Percentiles rank a stretch among this genome's conserved stretches.
Evolutionary conservation across 2,888 invertebrate genomes (phyloP).

Genomic region (Sphaeridia pumilis): DNA sequence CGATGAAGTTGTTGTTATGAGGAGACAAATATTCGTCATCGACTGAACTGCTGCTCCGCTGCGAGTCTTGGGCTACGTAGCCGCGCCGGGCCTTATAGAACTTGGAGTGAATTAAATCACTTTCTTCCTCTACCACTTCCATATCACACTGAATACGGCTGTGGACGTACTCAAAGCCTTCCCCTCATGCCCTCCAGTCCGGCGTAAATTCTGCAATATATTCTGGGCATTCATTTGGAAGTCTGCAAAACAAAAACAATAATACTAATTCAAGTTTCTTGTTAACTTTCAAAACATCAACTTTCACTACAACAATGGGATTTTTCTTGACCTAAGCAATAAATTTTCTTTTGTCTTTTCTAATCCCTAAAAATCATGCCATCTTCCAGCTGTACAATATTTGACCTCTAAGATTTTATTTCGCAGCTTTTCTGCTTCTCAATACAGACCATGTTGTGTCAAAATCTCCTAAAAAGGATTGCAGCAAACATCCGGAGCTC

Average conservation of each 20-base stretch:
- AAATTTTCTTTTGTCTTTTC: neutral
- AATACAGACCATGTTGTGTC: no score
- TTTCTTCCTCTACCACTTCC: conserved; percentile 32
- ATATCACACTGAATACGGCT: conserved; percentile 26
- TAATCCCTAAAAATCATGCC: neutral
- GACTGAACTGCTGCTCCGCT: no score
- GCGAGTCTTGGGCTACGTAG: conserved; percentile 8
- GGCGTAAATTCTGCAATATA: conserved; percentile 6
- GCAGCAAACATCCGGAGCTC: no score
- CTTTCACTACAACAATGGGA: neutral
- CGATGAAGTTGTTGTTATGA: conserved; percentile 9
- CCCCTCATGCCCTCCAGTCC: conserved; percentile 7
- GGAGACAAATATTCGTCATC: no score
- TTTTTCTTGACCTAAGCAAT: neutral
- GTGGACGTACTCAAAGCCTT: conserved; percentile 10
- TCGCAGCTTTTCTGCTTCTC: no score
- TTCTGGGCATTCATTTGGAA: conserved; percentile 23
- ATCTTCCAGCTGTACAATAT: no score
- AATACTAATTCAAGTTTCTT: neutral
- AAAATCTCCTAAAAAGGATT: no score
- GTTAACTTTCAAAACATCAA: neutral
- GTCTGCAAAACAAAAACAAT: conserved; percentile 17
- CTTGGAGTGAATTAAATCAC: conserved; percentile 34
- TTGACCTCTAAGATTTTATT: no score
- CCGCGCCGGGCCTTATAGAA: conserved; percentile 35